These are phyloP conservation scores for Panthera leo DNA, from an alignment of 2,113 vertebrate genomes.

Conservation along the genomic window DNA sequence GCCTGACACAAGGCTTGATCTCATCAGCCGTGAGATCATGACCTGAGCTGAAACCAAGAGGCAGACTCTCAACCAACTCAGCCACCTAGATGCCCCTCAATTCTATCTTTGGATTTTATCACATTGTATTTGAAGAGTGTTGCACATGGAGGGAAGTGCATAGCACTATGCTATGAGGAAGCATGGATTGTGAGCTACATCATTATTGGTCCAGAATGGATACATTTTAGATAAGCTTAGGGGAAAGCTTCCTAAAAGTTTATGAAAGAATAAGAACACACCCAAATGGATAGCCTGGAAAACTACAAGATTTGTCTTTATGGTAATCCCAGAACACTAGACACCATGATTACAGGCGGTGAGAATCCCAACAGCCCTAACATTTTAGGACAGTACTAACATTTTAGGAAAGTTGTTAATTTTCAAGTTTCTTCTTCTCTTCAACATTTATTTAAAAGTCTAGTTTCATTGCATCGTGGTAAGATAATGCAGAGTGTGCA, in stretches of 20 bases:
- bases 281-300: neutral
- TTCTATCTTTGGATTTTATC: neutral
- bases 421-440: neutral
- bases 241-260: neutral
- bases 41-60: too few species aligned
- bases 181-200: neutral
- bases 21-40: too few species aligned
- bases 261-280: neutral
- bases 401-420: neutral
- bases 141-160: neutral
- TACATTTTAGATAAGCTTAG: neutral
- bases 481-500: neutral
- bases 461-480: neutral
- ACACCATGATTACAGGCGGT: neutral
- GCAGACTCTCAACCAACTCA: too few species aligned
- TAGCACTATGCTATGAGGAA: neutral
- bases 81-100: neutral
- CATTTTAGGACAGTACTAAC: neutral
- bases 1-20: too few species aligned
- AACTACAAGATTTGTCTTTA: neutral
- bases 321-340: neutral
- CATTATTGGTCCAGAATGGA: neutral
- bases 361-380: neutral
- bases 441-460: neutral
- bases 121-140: neutral